Evolutionary conservation across 2,888 invertebrate species (phyloP).

Genomic region (Erynnis tages): DNA sequence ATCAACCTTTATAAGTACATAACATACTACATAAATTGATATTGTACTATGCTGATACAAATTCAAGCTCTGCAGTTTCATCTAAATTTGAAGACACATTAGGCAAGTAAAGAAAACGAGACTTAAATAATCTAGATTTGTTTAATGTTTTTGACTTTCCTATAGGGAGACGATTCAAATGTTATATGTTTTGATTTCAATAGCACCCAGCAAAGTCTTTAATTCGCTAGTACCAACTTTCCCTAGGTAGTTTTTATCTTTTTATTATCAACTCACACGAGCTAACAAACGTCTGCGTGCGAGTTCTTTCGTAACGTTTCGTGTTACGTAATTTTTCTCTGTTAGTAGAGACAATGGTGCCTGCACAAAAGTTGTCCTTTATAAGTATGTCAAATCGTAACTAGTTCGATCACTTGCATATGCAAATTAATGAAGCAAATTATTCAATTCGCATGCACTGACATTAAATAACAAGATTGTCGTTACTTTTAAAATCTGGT

Average conservation of each 20-base stretch:
- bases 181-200: neutral
- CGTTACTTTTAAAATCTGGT: neutral
- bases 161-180: no score
- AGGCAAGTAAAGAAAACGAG: no score
- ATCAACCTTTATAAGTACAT: neutral
- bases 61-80: no score
- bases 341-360: constrained; percentile 59
- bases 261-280: constrained; percentile 24
- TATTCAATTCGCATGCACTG: constrained; percentile 14
- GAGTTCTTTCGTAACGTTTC: constrained; percentile 46
- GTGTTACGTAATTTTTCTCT: constrained; percentile 46
- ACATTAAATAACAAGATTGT: neutral
- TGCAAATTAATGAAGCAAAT: constrained; percentile 18
- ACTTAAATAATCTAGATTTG: no score
- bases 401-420: constrained; percentile 47
- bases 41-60: no score
- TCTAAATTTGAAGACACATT: no score
- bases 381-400: constrained; percentile 65
- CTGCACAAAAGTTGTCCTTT: constrained; percentile 62
- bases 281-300: constrained; percentile 14
- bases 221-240: constrained; percentile 5
- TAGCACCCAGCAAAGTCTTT: constrained; percentile 6
- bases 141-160: no score
- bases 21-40: no score
- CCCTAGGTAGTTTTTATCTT: constrained; percentile 17